Base-by-base conservation (phyloP, 2,888 invertebrate species). In the Pachymerium ferrugineum region DNA sequence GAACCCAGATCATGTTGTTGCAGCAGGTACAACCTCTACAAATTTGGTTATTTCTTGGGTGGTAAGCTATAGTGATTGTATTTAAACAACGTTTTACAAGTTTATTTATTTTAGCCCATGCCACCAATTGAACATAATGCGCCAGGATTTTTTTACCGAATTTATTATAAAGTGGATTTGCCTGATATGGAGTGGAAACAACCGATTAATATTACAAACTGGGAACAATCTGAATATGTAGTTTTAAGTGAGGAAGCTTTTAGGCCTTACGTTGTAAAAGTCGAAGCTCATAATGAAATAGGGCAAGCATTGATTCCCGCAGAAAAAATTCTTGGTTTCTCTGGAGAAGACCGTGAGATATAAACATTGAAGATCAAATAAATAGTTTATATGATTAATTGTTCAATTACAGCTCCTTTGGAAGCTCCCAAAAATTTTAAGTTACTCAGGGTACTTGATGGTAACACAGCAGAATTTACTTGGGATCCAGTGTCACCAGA, bases 51-150 rank as follows among this genome's bases (percentile, higher is more conserved):
- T 99, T 80, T 88, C 89, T 0, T 99, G 98, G 98, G 93, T 95
- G 79, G 90, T 90, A 79, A 85, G 87, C n/a, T n/a, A 35, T 16
- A 0, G n/a, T 29, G 19, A 19, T 22, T 69, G 28, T 16, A 10
- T 1, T 28, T 16, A 25, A 16, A 68, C 12, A 30, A 68, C 22
- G 3, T 14, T 1, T 29, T 25, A 70, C 12, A 6, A 31, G 16
- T 70, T 1, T 1, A 1, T 70, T 70, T 14, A 31, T n/a, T 3
- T 19, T 33, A 91, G 89, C 90, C 91, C 77, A 97, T 99, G 97
- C 91, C 94, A 0, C 89, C 93, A 83, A 93, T 97, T 78, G 96
- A 98, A 80, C 97, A 98, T 85, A 96, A 98, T 85, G 98, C 92
- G 0, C 94, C 93, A 0, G 90, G 90, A 67, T 98, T 99, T 85